phyloP scores from a whole-genome alignment of 2,113 vertebrate genomes.

The Plestiodon gilberti region DNA sequence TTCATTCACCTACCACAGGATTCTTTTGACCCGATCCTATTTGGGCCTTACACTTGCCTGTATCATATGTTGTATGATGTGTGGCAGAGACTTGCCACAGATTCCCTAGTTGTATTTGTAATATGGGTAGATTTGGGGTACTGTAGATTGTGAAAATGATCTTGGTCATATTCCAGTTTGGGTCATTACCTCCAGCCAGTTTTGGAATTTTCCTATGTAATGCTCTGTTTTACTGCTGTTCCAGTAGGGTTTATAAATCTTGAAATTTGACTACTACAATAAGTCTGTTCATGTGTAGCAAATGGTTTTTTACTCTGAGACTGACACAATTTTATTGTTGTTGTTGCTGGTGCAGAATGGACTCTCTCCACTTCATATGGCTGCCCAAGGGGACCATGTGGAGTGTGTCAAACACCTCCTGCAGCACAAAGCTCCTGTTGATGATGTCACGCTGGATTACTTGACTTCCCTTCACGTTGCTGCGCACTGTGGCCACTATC shows the following conservation, averaged over 20 bases:
- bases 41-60: too few species aligned
- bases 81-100: too few species aligned
- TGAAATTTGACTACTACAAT: not conserved
- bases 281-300: accelerated
- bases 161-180: too few species aligned
- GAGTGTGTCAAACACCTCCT: slow-evolving; percentile 96
- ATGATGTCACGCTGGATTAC: slow-evolving; percentile 96
- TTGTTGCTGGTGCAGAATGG: slow-evolving; percentile 82
- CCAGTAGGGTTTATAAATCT: not conserved
- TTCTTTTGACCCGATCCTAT: too few species aligned
- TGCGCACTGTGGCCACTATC: slow-evolving; percentile 96
- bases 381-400: slow-evolving; percentile 95
- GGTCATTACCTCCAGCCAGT: too few species aligned
- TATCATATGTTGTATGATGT: too few species aligned
- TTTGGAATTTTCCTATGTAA: not conserved
- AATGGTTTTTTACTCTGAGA: not conserved
- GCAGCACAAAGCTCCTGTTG: slow-evolving; percentile 94
- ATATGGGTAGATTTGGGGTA: too few species aligned
- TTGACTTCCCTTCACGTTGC: slow-evolving; percentile 95
- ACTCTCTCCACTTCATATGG: slow-evolving; percentile 97
- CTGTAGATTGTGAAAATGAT: too few species aligned
- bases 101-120: too few species aligned
- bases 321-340: not conserved
- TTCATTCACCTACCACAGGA: too few species aligned
- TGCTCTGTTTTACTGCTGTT: not conserved